phyloP scores from a whole-genome alignment of 2,888 invertebrate genomes.

The Vanessa cardui region DNA sequence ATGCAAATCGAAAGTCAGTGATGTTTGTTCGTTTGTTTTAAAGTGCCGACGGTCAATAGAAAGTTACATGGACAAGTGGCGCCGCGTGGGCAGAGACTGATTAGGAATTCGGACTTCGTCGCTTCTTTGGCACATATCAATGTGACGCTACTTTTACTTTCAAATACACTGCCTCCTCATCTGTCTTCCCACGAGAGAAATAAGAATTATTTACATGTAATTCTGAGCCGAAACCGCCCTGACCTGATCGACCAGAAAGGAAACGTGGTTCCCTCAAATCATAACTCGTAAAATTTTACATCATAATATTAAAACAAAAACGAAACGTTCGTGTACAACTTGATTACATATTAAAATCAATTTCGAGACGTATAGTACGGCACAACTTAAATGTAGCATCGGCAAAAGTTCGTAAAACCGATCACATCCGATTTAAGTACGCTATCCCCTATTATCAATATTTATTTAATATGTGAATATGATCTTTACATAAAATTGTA shows the following conservation, averaged over 20 bases:
- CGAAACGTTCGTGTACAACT: background rate
- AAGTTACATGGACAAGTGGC: slow-evolving; percentile 43
- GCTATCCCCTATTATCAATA: too few relatives aligned
- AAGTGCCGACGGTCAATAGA: slow-evolving; percentile 46
- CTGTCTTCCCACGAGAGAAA: slow-evolving; percentile 3
- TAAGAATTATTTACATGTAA: slow-evolving; percentile 6
- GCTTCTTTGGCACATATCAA: slow-evolving; percentile 47
- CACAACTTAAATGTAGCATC: too few relatives aligned
- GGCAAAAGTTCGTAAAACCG: too few relatives aligned
- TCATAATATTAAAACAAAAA: slow-evolving; percentile 4
- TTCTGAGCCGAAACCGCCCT: background rate
- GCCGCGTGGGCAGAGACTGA: slow-evolving; percentile 45
- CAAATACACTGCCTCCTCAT: slow-evolving; percentile 27
- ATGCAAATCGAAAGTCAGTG: slow-evolving; percentile 36
- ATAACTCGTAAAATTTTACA: slow-evolving; percentile 14
- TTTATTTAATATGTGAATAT: too few relatives aligned
- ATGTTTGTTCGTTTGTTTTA: slow-evolving; percentile 30
- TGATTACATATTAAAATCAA: slow-evolving; percentile 16
- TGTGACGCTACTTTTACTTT: slow-evolving; percentile 67
- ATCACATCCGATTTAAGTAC: too few relatives aligned
- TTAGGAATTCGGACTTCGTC: slow-evolving; percentile 54
- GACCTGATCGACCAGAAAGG: too few relatives aligned
- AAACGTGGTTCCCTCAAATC: background rate
- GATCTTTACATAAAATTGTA: too few relatives aligned
- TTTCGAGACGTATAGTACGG: too few relatives aligned